A percentile compares a stretch with the other conserved stretches of the same genome.
Evolutionary conservation across 1,140 invertebrate species (phyloP).

Genomic region (Contarinia nasturtii): DNA sequence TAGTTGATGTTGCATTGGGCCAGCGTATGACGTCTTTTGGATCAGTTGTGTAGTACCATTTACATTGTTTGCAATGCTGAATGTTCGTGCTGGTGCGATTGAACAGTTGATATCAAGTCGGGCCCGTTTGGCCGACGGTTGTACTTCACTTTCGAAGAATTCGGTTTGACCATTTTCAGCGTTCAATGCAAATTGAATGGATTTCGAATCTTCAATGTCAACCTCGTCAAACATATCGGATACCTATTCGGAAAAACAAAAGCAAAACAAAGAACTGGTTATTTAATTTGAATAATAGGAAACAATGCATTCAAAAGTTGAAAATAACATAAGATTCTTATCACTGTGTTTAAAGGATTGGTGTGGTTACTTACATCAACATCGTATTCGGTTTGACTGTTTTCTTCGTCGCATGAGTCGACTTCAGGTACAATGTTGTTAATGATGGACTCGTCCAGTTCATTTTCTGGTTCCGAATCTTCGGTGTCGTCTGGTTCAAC

Average conservation of each 20-base stretch:
- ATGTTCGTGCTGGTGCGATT: slow-evolving; percentile 17
- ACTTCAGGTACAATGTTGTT: slow-evolving; percentile 16
- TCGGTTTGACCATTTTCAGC: slow-evolving; percentile 14
- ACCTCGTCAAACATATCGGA: slow-evolving; percentile 30
- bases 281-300: neutral
- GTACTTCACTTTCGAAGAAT: slow-evolving; percentile 12
- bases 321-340: neutral
- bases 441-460: slow-evolving; percentile 26
- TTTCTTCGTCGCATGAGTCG: slow-evolving; percentile 14
- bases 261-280: neutral
- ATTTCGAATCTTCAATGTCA: slow-evolving; percentile 31
- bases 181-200: slow-evolving; percentile 23
- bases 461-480: slow-evolving; percentile 25
- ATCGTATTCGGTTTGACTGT: slow-evolving; percentile 12
- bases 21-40: too few species aligned
- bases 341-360: neutral
- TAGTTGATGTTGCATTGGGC: slow-evolving; percentile 5
- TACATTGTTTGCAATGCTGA: slow-evolving; percentile 9
- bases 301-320: neutral
- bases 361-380: slow-evolving; percentile 15
- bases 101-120: slow-evolving; percentile 21
- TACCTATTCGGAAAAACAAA: slow-evolving; percentile 9
- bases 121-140: slow-evolving; percentile 12
- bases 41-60: slow-evolving; percentile 7
- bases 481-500: slow-evolving; percentile 28